Base-by-base conservation (phyloP, 2,888 invertebrate genomes). In the Eupsilia transversa region DNA sequence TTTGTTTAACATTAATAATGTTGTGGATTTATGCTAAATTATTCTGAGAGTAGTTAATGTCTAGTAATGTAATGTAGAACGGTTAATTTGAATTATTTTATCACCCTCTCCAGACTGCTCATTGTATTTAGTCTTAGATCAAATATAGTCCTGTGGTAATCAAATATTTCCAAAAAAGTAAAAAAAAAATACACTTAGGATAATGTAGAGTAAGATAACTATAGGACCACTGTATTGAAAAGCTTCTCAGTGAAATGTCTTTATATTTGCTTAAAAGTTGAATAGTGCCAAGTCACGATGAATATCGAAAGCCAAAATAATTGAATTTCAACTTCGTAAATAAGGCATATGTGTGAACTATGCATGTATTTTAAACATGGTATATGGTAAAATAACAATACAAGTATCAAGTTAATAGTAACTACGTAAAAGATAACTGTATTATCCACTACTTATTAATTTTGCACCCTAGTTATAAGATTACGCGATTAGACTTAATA, bases 71-170 rank as follows among this genome's bases (percentile, higher is more conserved):
- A 94, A 92, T 89, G 89, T 94, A 93, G 92, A 90, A 92, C 89
- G 90, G 87, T 94, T 94, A 88, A 90, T 94, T 95, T 94, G 85
- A 91, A 92, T 93, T 93, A 93, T 93, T 94, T 95, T 90, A 95
- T 94, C 89, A 92, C 96, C 96, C 96, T 96, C 96, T 96, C 96
- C 94, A 93, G 95, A 96, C 95, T 95, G 96, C 95, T 95, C 95
- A 94, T 93, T 92, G 92, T 95, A 93, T 92, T 94, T 95, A 95
- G 94, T 91, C 86, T 92, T 96, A 96, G 95, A 92, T 93, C 87
- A 89, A 92, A 89, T 94, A 93, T 94, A 94, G 94, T 93, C 91
- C 92, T 93, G 93, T 93, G 93, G 93, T 96, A 95, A 94, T 93
- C 91, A 87, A 94, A 91, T 93, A 94, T 94, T 94, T 94, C 93